These are phyloP conservation scores for Caprella mutica DNA, from an alignment of 2,888 invertebrate species.

Conservation along the genomic window DNA sequence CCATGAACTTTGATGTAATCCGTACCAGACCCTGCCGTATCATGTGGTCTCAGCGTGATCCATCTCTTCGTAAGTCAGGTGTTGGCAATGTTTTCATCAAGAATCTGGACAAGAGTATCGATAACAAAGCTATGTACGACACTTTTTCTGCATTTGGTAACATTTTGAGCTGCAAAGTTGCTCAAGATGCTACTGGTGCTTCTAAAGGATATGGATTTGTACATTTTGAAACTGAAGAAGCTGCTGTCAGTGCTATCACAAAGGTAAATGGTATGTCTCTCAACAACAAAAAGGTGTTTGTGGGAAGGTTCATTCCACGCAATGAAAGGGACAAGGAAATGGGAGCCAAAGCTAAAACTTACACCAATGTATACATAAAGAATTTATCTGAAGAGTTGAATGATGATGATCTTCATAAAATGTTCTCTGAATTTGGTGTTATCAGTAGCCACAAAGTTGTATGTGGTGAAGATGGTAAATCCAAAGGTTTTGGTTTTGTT, in stretches of 20 bases:
- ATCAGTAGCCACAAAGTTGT: slow-evolving; percentile 89
- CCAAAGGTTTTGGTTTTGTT: slow-evolving; percentile 98
- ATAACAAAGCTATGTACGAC: slow-evolving; percentile 51
- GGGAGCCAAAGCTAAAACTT: slow-evolving; percentile 89
- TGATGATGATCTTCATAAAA: slow-evolving; percentile 74
- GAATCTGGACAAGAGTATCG: slow-evolving; percentile 90
- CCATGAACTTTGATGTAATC: slow-evolving; percentile 98
- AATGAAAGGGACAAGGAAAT: slow-evolving; percentile 96
- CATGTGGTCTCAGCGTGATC: slow-evolving; percentile 99
- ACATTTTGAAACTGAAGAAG: slow-evolving; percentile 97
- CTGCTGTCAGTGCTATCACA: slow-evolving; percentile 92
- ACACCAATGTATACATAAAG: slow-evolving; percentile 97
- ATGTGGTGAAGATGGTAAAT: slow-evolving; percentile 82
- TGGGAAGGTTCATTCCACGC: slow-evolving; percentile 95
- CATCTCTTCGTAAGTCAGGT: slow-evolving; percentile 92
- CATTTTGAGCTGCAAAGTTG: slow-evolving; percentile 50
- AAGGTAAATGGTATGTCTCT: slow-evolving; percentile 98
- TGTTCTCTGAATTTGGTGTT: slow-evolving; percentile 86
- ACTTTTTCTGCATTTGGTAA: slow-evolving; percentile 51
- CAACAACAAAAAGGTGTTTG: slow-evolving; percentile 95
- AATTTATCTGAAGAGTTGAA: slow-evolving; percentile 92
- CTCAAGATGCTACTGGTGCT: slow-evolving; percentile 84
- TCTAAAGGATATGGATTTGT: slow-evolving; percentile 98
- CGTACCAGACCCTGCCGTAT: slow-evolving; percentile 89
- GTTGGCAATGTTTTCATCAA: slow-evolving; percentile 99